A percentile compares a stretch with the other conserved stretches of the same genome.
Evolutionary conservation across 2,888 invertebrate genomes (phyloP).

Genomic region (Microchrysa polita): DNA sequence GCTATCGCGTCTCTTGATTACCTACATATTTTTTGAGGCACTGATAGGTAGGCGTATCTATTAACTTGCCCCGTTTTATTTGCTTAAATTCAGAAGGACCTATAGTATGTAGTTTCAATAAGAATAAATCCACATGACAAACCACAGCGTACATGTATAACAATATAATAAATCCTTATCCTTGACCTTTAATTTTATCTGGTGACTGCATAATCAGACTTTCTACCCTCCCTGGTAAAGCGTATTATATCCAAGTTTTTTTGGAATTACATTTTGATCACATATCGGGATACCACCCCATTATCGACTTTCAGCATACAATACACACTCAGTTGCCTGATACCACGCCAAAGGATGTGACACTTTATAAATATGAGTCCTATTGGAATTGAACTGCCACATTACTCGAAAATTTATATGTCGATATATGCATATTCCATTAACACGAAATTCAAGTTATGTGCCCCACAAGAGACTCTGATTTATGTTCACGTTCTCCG

Average conservation of each 20-base stretch:
- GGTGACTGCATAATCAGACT: slow-evolving; percentile 46
- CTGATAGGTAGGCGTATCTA: too few relatives aligned
- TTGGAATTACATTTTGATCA: slow-evolving; percentile 26
- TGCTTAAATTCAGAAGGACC: too few relatives aligned
- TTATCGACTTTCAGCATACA: slow-evolving; percentile 2
- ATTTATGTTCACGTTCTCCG: slow-evolving; percentile 38
- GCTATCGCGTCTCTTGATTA: too few relatives aligned
- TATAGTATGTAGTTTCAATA: too few relatives aligned
- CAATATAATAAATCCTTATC: too few relatives aligned
- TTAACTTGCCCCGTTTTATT: too few relatives aligned
- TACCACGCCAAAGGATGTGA: slow-evolving; percentile 37
- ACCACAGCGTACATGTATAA: too few relatives aligned
- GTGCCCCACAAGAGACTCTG: slow-evolving; percentile 36
- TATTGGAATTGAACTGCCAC: slow-evolving; percentile 51
- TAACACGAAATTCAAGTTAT: slow-evolving; percentile 44
- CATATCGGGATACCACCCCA: slow-evolving; percentile 25
- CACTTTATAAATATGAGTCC: slow-evolving; percentile 49
- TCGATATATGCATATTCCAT: slow-evolving; percentile 50
- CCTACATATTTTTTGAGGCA: too few relatives aligned
- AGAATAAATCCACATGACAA: too few relatives aligned
- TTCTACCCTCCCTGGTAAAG: too few relatives aligned
- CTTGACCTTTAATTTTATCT: slow-evolving; percentile 41
- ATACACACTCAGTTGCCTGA: slow-evolving; percentile 18
- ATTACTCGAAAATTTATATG: slow-evolving; percentile 49
- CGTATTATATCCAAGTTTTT: too few relatives aligned